These are phyloP conservation scores for Pangasius krempfi DNA, from an alignment of 2,797 vertebrate genomes.

Conservation along the genomic window DNA sequence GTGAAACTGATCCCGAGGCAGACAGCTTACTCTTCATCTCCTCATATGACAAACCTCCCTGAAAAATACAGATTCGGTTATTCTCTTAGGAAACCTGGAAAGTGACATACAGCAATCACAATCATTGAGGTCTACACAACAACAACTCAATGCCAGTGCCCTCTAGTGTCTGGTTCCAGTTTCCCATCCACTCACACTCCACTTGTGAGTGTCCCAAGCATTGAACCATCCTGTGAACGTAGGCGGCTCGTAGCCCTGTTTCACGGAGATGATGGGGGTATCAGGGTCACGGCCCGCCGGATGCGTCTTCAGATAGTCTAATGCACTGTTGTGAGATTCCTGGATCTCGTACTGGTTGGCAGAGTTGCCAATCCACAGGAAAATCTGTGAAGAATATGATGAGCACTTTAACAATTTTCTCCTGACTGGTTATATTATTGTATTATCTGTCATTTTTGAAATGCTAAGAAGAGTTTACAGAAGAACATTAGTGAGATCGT, in stretches of 20 bases:
- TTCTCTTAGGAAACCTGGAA: neutral
- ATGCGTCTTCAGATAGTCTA: conserved; percentile 85
- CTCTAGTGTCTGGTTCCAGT: conserved; percentile 15
- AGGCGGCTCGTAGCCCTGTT: conserved; percentile 85
- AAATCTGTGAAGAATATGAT: conserved; percentile 73
- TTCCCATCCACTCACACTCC: conserved; percentile 82
- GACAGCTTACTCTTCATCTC: conserved; percentile 82
- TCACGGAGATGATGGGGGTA: conserved; percentile 81
- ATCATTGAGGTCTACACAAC: neutral
- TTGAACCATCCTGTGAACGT: conserved; percentile 93
- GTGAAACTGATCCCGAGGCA: conserved; percentile 72
- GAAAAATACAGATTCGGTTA: conserved; percentile 34
- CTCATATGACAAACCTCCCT: conserved; percentile 84
- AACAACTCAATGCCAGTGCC: neutral
- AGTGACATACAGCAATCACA: neutral
- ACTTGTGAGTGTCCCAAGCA: conserved; percentile 90
- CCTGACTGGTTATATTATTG: no score
- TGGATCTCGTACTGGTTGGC: conserved; percentile 83
- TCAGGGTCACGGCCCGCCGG: conserved; percentile 82
- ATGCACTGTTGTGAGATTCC: conserved; percentile 74
- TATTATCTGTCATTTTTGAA: neutral
- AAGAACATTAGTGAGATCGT: neutral
- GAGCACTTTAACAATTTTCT: neutral
- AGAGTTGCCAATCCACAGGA: conserved; percentile 85
- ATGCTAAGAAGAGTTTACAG: neutral